These are phyloP conservation scores for Macrotrachela quadricornifera DNA, from an alignment of 1,140 invertebrate species.

Conservation along the genomic window DNA sequence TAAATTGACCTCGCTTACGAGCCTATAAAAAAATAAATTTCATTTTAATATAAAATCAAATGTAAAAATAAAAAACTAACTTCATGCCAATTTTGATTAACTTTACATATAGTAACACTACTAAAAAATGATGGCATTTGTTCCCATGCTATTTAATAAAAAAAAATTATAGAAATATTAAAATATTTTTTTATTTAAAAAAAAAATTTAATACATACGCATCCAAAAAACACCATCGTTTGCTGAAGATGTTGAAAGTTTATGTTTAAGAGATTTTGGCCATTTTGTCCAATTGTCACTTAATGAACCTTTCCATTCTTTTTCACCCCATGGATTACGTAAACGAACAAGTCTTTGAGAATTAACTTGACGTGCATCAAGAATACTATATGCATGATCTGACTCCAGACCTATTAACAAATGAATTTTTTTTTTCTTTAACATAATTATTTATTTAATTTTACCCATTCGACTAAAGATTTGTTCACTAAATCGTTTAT, in stretches of 20 bases:
- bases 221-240: no score
- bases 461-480: no score
- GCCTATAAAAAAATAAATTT: no score
- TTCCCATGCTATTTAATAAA: not conserved
- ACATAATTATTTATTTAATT: not conserved
- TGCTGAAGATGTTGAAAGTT: no score
- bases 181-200: not conserved
- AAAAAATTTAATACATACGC: not conserved
- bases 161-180: no score
- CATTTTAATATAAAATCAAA: no score
- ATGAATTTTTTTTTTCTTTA: not conserved
- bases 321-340: slow-evolving; percentile 9
- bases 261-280: no score
- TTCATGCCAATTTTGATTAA: not conserved
- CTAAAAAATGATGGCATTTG: not conserved
- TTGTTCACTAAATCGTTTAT: no score
- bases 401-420: slow-evolving; percentile 47
- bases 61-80: no score
- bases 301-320: not conserved
- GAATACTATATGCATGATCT: slow-evolving; percentile 83
- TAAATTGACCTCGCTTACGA: not conserved
- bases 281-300: no score
- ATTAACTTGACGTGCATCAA: slow-evolving; percentile 53
- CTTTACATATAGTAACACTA: not conserved
- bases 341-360: slow-evolving; percentile 4